Conservation (phyloP, 2,888 invertebrate species). For the Amblyjoppa fuscipennis region DNA sequence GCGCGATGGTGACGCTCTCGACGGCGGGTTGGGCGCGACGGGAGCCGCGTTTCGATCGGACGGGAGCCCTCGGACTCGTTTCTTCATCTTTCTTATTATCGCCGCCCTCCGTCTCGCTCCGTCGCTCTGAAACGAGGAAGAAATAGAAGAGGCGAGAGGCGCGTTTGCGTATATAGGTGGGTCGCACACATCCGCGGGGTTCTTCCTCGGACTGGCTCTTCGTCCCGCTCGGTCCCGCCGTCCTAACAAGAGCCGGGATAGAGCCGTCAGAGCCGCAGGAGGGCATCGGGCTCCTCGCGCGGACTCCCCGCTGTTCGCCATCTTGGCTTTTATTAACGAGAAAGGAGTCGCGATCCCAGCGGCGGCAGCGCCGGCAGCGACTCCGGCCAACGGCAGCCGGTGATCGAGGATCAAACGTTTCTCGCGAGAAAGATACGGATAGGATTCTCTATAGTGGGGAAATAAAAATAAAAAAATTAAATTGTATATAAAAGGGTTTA, state of each 20-base stretch:
- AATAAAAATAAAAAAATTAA: conserved; percentile 3
- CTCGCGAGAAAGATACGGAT: conserved; percentile 33
- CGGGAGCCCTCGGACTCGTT: conserved; percentile 50
- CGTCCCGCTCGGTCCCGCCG: conserved; percentile 69
- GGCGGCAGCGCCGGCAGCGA: conserved; percentile 36
- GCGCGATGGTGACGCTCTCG: conserved; percentile 83
- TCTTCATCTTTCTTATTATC: conserved; percentile 53
- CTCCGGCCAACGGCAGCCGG: conserved; percentile 43
- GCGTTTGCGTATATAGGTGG: not conserved
- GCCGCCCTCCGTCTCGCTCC: conserved; percentile 25
- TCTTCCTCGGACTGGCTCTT: conserved; percentile 52
- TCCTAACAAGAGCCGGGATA: conserved; percentile 82
- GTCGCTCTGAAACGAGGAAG: conserved; percentile 30
- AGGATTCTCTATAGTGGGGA: conserved; percentile 13
- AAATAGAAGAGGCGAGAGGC: conserved; percentile 49
- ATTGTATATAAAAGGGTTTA: not conserved
- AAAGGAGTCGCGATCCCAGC: conserved; percentile 75
- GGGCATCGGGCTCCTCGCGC: conserved; percentile 79
- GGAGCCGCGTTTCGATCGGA: conserved; percentile 81
- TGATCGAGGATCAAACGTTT: conserved; percentile 63
- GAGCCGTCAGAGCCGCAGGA: conserved; percentile 85
- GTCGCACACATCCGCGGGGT: conserved; percentile 4
- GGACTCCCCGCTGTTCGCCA: conserved; percentile 84
- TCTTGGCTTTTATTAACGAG: conserved; percentile 85
- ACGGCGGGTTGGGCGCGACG: conserved; percentile 82